phyloP scores from a whole-genome alignment of 2,113 vertebrate genomes.

The Grammatotria lemairii region DNA sequence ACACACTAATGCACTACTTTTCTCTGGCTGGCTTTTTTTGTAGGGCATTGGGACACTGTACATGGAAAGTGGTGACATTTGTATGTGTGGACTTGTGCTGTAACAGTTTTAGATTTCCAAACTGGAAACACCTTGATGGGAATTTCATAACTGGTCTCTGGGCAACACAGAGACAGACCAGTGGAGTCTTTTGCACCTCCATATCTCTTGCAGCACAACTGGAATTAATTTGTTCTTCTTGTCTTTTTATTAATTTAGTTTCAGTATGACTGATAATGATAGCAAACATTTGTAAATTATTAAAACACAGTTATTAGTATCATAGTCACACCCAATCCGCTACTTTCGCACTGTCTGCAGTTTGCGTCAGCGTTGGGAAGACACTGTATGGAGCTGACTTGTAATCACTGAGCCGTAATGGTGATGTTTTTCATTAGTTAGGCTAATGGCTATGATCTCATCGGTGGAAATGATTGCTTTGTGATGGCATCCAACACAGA shows the following conservation, averaged over 20 bases:
- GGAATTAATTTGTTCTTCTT: background rate
- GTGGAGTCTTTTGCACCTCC: background rate
- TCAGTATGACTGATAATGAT: background rate
- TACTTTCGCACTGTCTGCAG: background rate
- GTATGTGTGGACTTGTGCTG: background rate
- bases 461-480: background rate
- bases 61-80: constrained; percentile 12
- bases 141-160: background rate
- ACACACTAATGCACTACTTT: background rate
- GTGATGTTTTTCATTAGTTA: background rate
- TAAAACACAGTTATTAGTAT: background rate
- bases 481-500: background rate
- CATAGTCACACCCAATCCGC: background rate
- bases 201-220: background rate
- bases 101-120: background rate
- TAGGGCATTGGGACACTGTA: constrained; percentile 19
- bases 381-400: background rate
- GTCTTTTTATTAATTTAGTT: background rate
- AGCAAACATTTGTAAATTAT: background rate
- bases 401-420: background rate
- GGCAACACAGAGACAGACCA: background rate
- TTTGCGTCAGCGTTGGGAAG: background rate
- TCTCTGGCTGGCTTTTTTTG: background rate
- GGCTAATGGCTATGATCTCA: background rate
- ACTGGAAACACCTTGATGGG: background rate